These are phyloP conservation scores for Monoplex corrugatus DNA, from an alignment of 2,888 invertebrate genomes.

Conservation along the genomic window DNA sequence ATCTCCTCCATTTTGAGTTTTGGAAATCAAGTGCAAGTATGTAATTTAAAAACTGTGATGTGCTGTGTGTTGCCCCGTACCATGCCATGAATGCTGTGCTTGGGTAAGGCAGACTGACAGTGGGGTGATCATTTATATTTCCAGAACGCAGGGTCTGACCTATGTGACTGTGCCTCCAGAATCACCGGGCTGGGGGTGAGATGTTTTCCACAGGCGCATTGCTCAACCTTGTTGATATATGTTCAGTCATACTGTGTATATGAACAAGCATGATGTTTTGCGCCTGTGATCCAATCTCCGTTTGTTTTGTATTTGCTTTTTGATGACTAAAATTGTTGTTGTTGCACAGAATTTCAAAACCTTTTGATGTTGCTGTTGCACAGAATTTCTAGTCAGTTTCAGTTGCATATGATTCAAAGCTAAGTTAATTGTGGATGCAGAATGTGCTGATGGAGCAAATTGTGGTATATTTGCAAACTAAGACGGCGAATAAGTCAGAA, in stretches of 20 bases:
- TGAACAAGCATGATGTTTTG: neutral
- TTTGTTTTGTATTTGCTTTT: neutral
- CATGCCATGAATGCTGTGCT: neutral
- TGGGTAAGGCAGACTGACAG: conserved; percentile 37
- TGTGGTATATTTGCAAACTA: no score
- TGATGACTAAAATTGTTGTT: no score
- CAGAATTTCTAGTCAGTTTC: no score
- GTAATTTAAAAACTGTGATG: no score
- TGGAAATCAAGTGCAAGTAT: no score
- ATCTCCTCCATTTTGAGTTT: no score
- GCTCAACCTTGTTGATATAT: neutral
- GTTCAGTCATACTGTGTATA: neutral
- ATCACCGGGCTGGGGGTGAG: conserved; percentile 62
- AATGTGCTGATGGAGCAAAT: no score
- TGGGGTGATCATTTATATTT: conserved; percentile 48
- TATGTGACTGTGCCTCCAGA: conserved; percentile 63
- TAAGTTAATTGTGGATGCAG: no score
- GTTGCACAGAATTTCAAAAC: no score
- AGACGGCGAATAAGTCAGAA: no score
- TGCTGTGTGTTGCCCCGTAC: conserved; percentile 28
- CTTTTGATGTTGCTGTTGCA: no score
- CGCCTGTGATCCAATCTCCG: neutral
- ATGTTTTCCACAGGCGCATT: conserved; percentile 20
- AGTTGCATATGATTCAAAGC: no score
- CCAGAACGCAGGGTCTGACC: conserved; percentile 55